A percentile compares a stretch with the other conserved stretches of the same genome.
Conservation (phyloP, 2,888 invertebrate genomes). For the Tuta absoluta region DNA sequence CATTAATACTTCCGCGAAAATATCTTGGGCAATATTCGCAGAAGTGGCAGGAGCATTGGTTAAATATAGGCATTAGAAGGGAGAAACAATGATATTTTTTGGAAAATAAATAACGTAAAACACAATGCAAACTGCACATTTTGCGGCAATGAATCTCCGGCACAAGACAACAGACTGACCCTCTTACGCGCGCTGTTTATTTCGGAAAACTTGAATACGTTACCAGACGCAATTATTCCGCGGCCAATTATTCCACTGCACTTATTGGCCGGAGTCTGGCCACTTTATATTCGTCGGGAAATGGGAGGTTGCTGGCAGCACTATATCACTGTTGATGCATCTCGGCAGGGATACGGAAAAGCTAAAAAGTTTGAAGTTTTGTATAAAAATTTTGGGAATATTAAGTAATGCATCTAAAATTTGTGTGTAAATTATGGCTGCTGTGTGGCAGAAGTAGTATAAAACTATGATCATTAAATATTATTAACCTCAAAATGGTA, state of each 20-base stretch:
- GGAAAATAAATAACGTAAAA: too few relatives aligned
- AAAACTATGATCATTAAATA: too few relatives aligned
- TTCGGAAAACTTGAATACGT: conserved; percentile 24
- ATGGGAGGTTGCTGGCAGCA: conserved; percentile 22
- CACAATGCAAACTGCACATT: background rate
- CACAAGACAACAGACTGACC: conserved; percentile 21
- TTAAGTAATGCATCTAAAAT: background rate
- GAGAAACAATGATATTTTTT: too few relatives aligned
- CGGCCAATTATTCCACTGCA: conserved; percentile 21
- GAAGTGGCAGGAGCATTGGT: too few relatives aligned
- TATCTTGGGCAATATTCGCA: too few relatives aligned
- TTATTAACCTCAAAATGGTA: too few relatives aligned
- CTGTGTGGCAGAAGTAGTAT: too few relatives aligned
- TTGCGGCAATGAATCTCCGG: background rate
- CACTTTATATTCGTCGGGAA: conserved; percentile 23
- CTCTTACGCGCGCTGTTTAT: conserved; percentile 22
- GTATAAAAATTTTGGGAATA: background rate
- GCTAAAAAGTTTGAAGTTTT: background rate
- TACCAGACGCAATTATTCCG: conserved; percentile 15
- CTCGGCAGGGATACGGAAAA: background rate
- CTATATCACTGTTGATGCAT: conserved; percentile 27
- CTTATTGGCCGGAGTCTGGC: conserved; percentile 17
- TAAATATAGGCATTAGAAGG: too few relatives aligned
- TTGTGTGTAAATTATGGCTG: background rate
- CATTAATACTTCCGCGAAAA: too few relatives aligned